A percentile compares a stretch with the other conserved stretches of the same genome.
Evolutionary conservation across 2,113 vertebrate species (phyloP).

Genomic region (Choloepus hoffmanni): DNA sequence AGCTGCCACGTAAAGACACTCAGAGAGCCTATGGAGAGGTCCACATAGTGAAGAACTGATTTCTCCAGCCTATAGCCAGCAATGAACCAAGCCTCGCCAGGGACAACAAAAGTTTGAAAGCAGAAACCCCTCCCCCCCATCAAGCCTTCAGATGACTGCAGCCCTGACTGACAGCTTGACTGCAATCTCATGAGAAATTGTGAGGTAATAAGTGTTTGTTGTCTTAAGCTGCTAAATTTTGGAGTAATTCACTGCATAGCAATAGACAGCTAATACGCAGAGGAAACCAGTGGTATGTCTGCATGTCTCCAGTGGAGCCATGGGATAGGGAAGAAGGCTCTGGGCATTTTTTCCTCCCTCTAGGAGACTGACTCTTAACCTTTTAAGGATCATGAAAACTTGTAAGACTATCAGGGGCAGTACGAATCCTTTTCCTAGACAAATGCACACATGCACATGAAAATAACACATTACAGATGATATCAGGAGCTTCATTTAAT

Average conservation of each 20-base stretch:
- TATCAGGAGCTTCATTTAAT: neutral
- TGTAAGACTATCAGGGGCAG: neutral
- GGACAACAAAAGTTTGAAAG: no score
- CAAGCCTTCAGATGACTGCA: neutral
- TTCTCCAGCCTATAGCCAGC: neutral
- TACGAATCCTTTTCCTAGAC: neutral
- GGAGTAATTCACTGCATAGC: neutral
- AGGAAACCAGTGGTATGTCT: neutral
- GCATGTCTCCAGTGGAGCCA: neutral
- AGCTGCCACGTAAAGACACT: neutral
- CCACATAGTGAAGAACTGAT: neutral
- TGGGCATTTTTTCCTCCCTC: fast-evolving
- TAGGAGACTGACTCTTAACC: neutral
- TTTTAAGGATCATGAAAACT: neutral
- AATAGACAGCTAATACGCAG: neutral
- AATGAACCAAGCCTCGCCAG: neutral
- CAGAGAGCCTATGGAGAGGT: fast-evolving
- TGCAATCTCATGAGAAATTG: neutral
- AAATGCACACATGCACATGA: neutral
- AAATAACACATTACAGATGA: neutral
- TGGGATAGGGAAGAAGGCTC: neutral
- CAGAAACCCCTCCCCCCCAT: neutral
- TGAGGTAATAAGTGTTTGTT: neutral
- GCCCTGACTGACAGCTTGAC: neutral
- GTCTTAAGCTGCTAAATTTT: neutral